Conservation (phyloP, 2,888 invertebrate genomes). For the Cantharis lateralis region DNA sequence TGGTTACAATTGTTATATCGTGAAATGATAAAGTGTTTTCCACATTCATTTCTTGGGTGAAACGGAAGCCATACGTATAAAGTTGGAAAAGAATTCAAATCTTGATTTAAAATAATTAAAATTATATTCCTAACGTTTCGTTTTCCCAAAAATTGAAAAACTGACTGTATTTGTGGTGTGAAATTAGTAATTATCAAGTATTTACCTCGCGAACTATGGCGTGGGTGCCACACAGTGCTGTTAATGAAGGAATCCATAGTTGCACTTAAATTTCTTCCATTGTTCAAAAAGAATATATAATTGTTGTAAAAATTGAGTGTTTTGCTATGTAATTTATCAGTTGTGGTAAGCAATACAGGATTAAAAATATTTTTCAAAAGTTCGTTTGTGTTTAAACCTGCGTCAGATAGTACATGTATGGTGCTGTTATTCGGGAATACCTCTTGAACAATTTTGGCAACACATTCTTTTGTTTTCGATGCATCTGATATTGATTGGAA, state of each 20-base stretch:
- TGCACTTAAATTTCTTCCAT: background rate
- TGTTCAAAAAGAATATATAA: background rate
- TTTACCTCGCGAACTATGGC: background rate
- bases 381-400: background rate
- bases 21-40: background rate
- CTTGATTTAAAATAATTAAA: background rate
- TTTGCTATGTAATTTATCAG: background rate
- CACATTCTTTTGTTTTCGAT: background rate
- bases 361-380: background rate
- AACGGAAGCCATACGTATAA: background rate
- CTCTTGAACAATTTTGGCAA: background rate
- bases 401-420: background rate
- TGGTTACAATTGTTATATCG: background rate
- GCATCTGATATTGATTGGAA: background rate
- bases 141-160: background rate
- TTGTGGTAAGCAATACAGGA: background rate
- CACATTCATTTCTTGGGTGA: background rate
- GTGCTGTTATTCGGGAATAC: background rate
- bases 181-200: background rate
- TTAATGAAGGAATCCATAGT: background rate
- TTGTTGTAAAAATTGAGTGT: background rate
- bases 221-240: background rate
- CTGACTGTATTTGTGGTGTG: background rate
- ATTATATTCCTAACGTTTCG: background rate
- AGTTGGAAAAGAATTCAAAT: background rate